A percentile compares a stretch with the other conserved stretches of the same genome.
Evolutionary conservation across 2,113 vertebrate genomes (phyloP).

Genomic region (Pygoscelis adeliae): DNA sequence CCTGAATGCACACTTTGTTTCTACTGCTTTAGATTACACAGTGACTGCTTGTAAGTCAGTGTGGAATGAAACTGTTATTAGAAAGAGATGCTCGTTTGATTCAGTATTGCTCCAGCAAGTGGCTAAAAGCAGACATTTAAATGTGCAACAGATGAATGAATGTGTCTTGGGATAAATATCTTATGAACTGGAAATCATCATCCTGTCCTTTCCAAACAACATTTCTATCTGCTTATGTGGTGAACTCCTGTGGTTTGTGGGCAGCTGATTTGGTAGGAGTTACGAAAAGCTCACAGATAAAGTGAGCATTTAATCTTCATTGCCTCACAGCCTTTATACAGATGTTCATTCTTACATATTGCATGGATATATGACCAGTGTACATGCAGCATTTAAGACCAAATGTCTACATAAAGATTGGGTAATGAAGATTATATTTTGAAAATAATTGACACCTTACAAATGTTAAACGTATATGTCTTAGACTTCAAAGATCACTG

Average conservation of each 20-base stretch:
- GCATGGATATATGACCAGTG: background rate
- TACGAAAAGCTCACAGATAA: background rate
- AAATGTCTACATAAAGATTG: background rate
- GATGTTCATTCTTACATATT: background rate
- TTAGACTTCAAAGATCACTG: background rate
- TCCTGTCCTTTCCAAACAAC: slow-evolving; percentile 47
- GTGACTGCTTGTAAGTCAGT: slow-evolving; percentile 9
- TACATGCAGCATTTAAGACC: background rate
- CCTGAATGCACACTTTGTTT: slow-evolving; percentile 45
- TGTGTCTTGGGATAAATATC: slow-evolving; percentile 59
- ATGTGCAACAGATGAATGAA: slow-evolving; percentile 63
- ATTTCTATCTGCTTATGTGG: slow-evolving; percentile 60
- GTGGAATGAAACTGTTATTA: slow-evolving; percentile 46
- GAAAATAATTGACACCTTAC: background rate
- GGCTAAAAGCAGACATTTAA: slow-evolving; percentile 52
- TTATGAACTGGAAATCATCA: slow-evolving; percentile 55
- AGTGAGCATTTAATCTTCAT: slow-evolving; percentile 46
- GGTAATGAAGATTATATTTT: background rate
- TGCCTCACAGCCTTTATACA: background rate
- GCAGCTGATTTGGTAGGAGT: slow-evolving; percentile 49
- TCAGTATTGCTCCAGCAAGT: slow-evolving; percentile 32
- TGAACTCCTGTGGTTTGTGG: slow-evolving; percentile 60
- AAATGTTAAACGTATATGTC: background rate
- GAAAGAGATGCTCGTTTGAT: slow-evolving; percentile 50
- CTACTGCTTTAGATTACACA: slow-evolving; percentile 58